Evolutionary conservation across 2,797 vertebrate genomes (phyloP).

Genomic region (Phoebastria nigripes): DNA sequence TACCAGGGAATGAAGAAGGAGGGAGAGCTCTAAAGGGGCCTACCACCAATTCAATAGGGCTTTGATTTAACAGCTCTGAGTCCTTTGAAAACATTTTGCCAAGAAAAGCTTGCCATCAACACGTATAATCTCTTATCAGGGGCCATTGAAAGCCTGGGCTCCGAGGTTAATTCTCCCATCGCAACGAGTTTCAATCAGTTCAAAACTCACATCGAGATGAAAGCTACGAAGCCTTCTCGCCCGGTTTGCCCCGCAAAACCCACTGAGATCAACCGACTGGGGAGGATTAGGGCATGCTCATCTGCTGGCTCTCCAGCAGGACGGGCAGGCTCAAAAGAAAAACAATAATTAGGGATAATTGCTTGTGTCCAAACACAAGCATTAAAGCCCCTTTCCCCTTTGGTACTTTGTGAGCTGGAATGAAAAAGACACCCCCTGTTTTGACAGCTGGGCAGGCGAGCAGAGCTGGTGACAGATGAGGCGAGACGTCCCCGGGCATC

Average conservation of each 20-base stretch:
- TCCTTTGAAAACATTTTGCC: conserved; percentile 87
- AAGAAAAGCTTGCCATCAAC: conserved; percentile 97
- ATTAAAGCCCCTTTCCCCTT: conserved; percentile 91
- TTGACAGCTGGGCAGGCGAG: conserved; percentile 99
- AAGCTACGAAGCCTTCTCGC: conserved; percentile 83
- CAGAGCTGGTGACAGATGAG: conserved; percentile 92
- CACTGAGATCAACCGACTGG: conserved; percentile 89
- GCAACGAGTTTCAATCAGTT: conserved; percentile 98
- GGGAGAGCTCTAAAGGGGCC: conserved; percentile 35
- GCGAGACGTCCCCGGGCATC: conserved; percentile 83
- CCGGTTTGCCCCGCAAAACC: conserved; percentile 83
- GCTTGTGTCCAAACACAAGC: conserved; percentile 99
- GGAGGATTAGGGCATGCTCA: conserved; percentile 94
- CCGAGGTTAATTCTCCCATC: conserved; percentile 99
- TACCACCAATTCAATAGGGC: conserved; percentile 75
- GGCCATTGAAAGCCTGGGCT: conserved; percentile 95
- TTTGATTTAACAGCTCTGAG: conserved; percentile 89
- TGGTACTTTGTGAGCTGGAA: conserved; percentile 94
- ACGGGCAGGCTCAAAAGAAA: conserved; percentile 99
- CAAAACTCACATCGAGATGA: conserved; percentile 99
- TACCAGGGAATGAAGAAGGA: conserved; percentile 9
- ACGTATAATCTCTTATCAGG: conserved; percentile 98
- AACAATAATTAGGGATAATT: conserved; percentile 99
- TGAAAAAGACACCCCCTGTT: conserved; percentile 99
- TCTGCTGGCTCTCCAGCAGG: conserved; percentile 93